A percentile compares a stretch with the other conserved stretches of the same genome.
These are phyloP conservation scores for Aselliscus stoliczkanus DNA, from an alignment of 2,797 vertebrate species.

Conservation along the genomic window DNA sequence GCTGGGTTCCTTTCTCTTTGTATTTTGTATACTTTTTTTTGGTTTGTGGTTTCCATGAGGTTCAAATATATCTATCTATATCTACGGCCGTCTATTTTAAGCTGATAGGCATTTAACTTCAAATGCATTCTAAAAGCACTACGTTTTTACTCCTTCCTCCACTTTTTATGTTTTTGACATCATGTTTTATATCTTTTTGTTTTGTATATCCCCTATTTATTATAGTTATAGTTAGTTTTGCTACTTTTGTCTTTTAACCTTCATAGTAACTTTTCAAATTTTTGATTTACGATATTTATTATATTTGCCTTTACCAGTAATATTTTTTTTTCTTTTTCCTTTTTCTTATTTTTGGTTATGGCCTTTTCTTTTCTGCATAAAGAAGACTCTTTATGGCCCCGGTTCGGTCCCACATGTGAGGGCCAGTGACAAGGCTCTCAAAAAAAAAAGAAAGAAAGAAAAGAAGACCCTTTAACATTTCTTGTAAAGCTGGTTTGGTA, in stretches of 20 bases:
- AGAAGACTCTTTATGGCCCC: not conserved
- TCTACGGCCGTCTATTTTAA: not conserved
- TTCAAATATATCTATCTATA: not conserved
- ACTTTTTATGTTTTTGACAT: not conserved
- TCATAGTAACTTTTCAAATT: not conserved
- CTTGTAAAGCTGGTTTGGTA: not conserved
- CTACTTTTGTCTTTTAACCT: not conserved
- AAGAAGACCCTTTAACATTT: not conserved
- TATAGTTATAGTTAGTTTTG: not conserved
- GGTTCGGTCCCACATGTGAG: too few species aligned
- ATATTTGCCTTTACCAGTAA: not conserved
- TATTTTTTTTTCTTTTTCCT: not conserved
- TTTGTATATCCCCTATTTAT: not conserved
- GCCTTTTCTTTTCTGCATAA: not conserved
- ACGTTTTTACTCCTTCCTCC: not conserved
- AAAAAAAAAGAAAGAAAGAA: too few species aligned
- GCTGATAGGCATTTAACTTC: not conserved
- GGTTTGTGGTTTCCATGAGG: not conserved
- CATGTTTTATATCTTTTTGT: not conserved
- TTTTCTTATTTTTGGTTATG: not conserved
- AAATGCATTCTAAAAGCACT: not conserved
- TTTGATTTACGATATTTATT: not conserved
- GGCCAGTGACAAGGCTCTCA: too few species aligned
- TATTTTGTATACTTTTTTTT: not conserved
- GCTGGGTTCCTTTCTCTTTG: not conserved